These are phyloP conservation scores for Syngnathus floridae DNA, from an alignment of 2,113 vertebrate genomes.

Conservation along the genomic window DNA sequence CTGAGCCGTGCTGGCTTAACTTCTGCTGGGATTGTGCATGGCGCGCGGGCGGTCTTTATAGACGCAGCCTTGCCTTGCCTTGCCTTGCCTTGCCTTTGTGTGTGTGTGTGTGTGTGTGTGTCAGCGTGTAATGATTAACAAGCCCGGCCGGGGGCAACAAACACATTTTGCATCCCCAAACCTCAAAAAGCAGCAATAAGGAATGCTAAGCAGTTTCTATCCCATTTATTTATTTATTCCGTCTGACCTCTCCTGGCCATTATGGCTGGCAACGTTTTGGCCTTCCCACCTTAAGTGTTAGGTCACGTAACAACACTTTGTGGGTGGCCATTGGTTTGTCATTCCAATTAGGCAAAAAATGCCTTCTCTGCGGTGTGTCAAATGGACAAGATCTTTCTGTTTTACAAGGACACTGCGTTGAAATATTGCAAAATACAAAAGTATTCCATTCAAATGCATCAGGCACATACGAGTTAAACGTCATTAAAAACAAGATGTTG, in stretches of 20 bases:
- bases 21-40: conserved; percentile 28
- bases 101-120: conserved; percentile 15
- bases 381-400: too few species aligned
- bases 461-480: too few species aligned
- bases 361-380: background rate
- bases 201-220: background rate
- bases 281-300: conserved; percentile 20
- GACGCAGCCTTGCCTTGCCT: conserved; percentile 40
- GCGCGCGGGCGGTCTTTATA: conserved; percentile 57
- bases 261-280: conserved; percentile 11
- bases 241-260: conserved; percentile 12
- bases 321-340: background rate
- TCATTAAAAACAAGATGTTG: background rate
- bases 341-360: too few species aligned
- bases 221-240: conserved; percentile 29
- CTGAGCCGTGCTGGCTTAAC: conserved; percentile 45
- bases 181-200: conserved; percentile 13
- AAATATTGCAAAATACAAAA: too few species aligned
- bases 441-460: too few species aligned
- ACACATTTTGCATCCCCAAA: conserved; percentile 32
- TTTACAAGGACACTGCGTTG: too few species aligned
- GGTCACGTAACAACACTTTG: background rate
- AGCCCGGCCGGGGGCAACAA: conserved; percentile 15
- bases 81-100: conserved; percentile 24
- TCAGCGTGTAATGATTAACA: conserved; percentile 28